Conservation (phyloP, 2,888 invertebrate species). For the Dioctria rufipes region DNA sequence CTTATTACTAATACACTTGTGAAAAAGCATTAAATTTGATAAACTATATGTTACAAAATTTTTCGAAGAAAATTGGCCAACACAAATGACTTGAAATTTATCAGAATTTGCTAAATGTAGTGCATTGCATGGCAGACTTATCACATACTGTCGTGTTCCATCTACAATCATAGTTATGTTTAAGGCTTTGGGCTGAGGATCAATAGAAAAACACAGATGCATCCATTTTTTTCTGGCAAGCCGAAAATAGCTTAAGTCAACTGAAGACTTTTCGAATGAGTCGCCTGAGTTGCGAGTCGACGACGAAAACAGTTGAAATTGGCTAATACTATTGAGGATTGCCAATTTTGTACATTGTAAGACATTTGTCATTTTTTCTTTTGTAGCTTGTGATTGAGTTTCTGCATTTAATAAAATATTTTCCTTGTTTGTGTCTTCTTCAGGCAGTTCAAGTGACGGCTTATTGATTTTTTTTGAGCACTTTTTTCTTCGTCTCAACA, state of each 20-base stretch:
- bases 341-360: constrained; percentile 68
- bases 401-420: constrained; percentile 47
- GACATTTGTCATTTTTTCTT: constrained; percentile 62
- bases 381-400: not conserved
- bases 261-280: constrained; percentile 64
- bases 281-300: constrained; percentile 59
- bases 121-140: constrained; percentile 65
- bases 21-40: constrained; percentile 69
- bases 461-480: constrained; percentile 48
- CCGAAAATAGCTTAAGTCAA: constrained; percentile 66
- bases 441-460: not conserved
- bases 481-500: constrained; percentile 49
- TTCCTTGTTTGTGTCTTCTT: constrained; percentile 52
- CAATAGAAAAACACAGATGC: constrained; percentile 67
- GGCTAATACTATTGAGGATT: constrained; percentile 67
- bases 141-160: constrained; percentile 66
- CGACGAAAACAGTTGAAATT: constrained; percentile 68
- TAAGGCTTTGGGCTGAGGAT: constrained; percentile 63
- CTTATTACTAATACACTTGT: constrained; percentile 64
- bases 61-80: constrained; percentile 62
- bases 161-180: constrained; percentile 66
- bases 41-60: constrained; percentile 61
- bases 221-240: constrained; percentile 68
- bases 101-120: constrained; percentile 64
- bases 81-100: constrained; percentile 66